Evolutionary conservation across 2,113 vertebrate genomes (phyloP).

Genomic region (Ramphastos sulfuratus): DNA sequence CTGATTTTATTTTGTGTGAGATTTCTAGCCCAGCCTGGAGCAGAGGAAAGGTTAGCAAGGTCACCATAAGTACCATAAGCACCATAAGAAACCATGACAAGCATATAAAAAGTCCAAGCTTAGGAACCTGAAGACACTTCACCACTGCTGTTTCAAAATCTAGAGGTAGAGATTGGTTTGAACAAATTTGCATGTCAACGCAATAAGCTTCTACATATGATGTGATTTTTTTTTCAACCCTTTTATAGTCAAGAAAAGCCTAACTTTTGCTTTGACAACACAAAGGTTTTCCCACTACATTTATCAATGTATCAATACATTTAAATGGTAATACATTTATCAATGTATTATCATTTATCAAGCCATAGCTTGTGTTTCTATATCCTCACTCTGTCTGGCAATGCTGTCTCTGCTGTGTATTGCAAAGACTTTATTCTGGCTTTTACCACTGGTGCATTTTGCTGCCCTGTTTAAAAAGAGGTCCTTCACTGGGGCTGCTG

Average conservation of each 20-base stretch:
- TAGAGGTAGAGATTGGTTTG: not conserved
- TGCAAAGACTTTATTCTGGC: not conserved
- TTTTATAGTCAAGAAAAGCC: constrained; percentile 11
- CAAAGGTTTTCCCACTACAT: not conserved
- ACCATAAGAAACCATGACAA: constrained; percentile 10
- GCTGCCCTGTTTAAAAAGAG: not conserved
- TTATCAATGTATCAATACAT: too few species aligned
- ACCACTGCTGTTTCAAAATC: not conserved
- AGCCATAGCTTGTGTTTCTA: accelerated
- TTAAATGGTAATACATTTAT: too few species aligned
- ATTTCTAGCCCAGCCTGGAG: not conserved
- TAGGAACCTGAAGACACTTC: not conserved
- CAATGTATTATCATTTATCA: too few species aligned
- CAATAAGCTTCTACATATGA: not conserved
- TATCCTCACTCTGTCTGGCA: not conserved
- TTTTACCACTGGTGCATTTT: not conserved
- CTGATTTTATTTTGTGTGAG: not conserved
- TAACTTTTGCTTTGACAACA: not conserved
- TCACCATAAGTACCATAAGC: not conserved
- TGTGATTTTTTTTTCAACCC: not conserved
- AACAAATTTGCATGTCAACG: not conserved
- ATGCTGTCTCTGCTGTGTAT: accelerated
- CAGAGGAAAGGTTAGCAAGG: not conserved
- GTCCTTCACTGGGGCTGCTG: not conserved
- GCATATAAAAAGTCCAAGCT: not conserved